Evolutionary conservation across 2,888 invertebrate species (phyloP), one percentile per base, ranked within the genome.

Genomic region (Lepeophtheirus nordmannii): DNA sequence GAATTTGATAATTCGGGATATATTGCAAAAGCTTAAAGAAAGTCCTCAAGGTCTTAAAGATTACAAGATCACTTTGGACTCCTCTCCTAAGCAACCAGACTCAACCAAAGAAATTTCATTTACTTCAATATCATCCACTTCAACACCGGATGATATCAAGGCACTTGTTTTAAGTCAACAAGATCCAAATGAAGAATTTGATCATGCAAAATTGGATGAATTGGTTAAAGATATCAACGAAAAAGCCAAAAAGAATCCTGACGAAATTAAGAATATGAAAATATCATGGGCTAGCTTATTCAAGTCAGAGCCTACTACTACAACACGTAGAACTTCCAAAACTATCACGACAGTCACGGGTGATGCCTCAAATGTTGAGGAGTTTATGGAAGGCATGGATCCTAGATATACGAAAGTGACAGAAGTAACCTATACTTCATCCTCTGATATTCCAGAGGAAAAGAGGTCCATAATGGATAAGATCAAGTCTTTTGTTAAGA

Each of bases 221-320:
- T 17, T 46, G n/a, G 8, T 46, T 17, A 46, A 17, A 8, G 53
- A 46, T 8, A 14, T 46, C 8, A 46, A 46, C 8, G 53, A 46
- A n/a, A 46, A 46, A 17, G 53, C 53, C 53, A 46, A 46, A 46
- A 14, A 17, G n/a, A 46, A 46, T 46, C 53, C 53, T 46, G 53
- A 46, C 14, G 53, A 14, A 46, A 46, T 46, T 17, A 46, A 46
- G 53, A 17, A 46, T 46, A 46, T 46, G 53, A 46, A 46, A 17
- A 46, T 46, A 14, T 46, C 53, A 1, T 46, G 53, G 53, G 53
- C 53, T n/a, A 46, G 53, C 17, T 46, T 46, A 17, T 46, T 46
- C 53, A 46, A 46, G 53, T n/a, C n/a, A 8, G 53, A 17, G 5
- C n/a, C 14, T 8, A n/a, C 5, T 14, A 10, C 10, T 14, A 46